A percentile compares a stretch with the other conserved stretches of the same genome.
Conservation (phyloP, 2,797 vertebrate genomes). For the Fratercula arctica region DNA sequence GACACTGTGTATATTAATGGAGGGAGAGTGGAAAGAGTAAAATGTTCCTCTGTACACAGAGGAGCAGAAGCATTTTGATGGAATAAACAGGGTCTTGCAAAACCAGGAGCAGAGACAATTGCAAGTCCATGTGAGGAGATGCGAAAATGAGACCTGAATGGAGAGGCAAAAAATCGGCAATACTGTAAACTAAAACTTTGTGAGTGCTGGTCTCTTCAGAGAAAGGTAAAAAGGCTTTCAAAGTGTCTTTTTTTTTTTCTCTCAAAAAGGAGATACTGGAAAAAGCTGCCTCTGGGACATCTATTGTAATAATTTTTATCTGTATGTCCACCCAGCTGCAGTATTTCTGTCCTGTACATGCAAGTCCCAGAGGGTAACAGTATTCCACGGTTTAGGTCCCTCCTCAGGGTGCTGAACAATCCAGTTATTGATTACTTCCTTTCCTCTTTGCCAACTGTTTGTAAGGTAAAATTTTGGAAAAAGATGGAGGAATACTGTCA, state of each 20-base stretch:
- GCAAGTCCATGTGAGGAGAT: not conserved
- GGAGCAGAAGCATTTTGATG: not conserved
- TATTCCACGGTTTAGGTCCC: not conserved
- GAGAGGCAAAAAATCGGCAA: not conserved
- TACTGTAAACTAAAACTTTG: not conserved
- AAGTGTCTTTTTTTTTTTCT: not conserved
- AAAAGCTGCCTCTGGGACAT: not conserved
- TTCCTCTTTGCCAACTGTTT: not conserved
- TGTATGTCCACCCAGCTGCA: not conserved
- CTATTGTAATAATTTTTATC: not conserved
- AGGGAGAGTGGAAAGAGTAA: not conserved
- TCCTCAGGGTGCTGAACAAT: not conserved
- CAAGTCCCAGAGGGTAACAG: not conserved
- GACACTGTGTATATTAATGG: rapidly evolving
- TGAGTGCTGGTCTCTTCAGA: not conserved
- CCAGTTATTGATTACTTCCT: not conserved
- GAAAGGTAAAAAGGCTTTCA: not conserved
- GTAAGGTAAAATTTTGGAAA: not conserved
- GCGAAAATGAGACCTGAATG: not conserved
- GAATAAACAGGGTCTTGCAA: not conserved
- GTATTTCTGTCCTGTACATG: not conserved
- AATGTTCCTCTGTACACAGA: not conserved
- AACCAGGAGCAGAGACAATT: not conserved
- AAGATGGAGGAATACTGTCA: not conserved
- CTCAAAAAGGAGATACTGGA: not conserved